A percentile compares a stretch with the other conserved stretches of the same genome.
Conservation (phyloP, 92 coral and sea anemone genomes). For the Galaxea fascicularis region DNA sequence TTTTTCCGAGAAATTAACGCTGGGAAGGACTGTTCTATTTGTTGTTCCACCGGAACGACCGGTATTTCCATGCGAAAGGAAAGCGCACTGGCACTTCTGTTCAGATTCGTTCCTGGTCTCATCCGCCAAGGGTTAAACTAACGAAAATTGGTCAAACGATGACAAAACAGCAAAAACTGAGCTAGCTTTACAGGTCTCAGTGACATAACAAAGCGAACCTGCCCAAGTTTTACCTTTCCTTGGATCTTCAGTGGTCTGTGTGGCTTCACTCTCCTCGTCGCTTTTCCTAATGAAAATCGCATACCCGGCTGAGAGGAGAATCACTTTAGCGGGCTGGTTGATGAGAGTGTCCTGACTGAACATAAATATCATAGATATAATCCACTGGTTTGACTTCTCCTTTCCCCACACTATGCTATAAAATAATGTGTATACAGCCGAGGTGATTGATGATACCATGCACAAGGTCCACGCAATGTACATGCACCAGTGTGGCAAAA, state of each 20-base stretch:
- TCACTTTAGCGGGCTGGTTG: slow-evolving; percentile 74
- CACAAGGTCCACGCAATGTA: slow-evolving; percentile 73
- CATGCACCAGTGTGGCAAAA: slow-evolving; percentile 70
- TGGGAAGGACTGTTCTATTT: too few species aligned
- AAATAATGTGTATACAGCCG: slow-evolving; percentile 72
- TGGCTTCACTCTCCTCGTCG: slow-evolving; percentile 57
- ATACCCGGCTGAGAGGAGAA: slow-evolving; percentile 59
- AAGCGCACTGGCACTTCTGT: too few species aligned
- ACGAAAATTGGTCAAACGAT: too few species aligned
- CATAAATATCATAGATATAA: slow-evolving; percentile 60
- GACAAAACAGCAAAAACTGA: not conserved
- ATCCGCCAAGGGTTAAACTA: too few species aligned
- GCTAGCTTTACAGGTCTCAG: not conserved
- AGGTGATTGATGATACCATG: slow-evolving; percentile 52
- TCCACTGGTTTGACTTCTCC: slow-evolving; percentile 77
- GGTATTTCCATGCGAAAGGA: too few species aligned
- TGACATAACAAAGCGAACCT: not conserved
- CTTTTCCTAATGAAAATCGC: slow-evolving; percentile 73
- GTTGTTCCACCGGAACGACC: too few species aligned
- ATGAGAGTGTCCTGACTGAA: slow-evolving; percentile 73
- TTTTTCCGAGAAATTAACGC: too few species aligned
- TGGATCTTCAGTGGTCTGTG: slow-evolving; percentile 16
- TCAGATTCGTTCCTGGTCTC: too few species aligned
- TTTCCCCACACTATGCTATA: slow-evolving; percentile 87
- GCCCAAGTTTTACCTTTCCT: slow-evolving; percentile 21